Evolutionary conservation across 2,888 invertebrate genomes (phyloP), one percentile per base, ranked within the genome.

Genomic region (Lasioglossum villosulum): DNA sequence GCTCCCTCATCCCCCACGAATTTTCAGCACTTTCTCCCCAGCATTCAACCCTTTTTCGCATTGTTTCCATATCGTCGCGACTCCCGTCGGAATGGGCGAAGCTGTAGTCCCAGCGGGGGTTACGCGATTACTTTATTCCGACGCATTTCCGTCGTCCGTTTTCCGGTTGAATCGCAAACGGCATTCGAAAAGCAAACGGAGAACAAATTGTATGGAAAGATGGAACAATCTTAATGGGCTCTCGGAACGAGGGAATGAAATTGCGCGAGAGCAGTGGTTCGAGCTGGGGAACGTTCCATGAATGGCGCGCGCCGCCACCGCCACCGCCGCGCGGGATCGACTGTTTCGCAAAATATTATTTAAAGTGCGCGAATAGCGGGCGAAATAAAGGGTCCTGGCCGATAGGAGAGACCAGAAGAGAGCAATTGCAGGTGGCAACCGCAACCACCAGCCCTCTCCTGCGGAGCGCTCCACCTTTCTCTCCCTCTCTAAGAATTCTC

Each of bases 271-370:
- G 68, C 75, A 82, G 82, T 74, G 71, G 81, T 77, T 83, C 83
- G 82, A 83, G 82, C 79, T 12, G n/a, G 56, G 73, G 83, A 89
- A 82, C 75, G 84, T 72, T 70, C 71, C 48, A 37, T 80, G 75
- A 74, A 74, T 37, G 73, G 76, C 45, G 19, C 30, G 37, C 59
- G n/a, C 77, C 59, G 70, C 63, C 16, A 23, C 52, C 39, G 42
- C 42, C 42, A 4, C 37, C 37, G 37, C 4, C 42, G 12, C 42
- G 48, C 52, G 27, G 85, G 75, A 83, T 74, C 77, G 73, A 77
- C 88, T 90, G 87, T 89, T 88, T 85, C 86, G 85, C 82, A 89
- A 91, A 92, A 92, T 91, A 91, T 91, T 90, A 92, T 92, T 92
- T 87, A 86, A 85, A 84, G 83, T 79, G 82, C 68, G 59, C 74